phyloP scores from a whole-genome alignment of 2,888 invertebrate species.

The Synanthedon myopaeformis region DNA sequence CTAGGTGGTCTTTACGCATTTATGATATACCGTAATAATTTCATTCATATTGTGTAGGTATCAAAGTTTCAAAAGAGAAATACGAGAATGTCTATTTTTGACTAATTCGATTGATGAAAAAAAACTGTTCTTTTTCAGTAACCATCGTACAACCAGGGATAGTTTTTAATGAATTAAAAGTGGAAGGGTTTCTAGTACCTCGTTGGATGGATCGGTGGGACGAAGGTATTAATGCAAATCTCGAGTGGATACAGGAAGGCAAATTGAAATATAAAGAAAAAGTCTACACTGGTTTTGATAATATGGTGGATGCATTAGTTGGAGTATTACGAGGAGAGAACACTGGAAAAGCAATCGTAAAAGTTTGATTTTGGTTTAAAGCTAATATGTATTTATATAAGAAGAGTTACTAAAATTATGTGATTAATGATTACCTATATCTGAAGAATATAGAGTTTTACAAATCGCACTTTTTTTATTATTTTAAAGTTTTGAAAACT shows the following conservation, averaged over 20 bases:
- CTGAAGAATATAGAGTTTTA: too few species aligned
- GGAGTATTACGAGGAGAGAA: slow-evolving; percentile 75
- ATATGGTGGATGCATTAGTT: slow-evolving; percentile 77
- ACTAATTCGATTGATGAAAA: too few species aligned
- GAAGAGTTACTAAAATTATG: neutral
- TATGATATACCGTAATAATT: too few species aligned
- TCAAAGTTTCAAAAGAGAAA: too few species aligned
- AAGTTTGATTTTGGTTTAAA: slow-evolving; percentile 41
- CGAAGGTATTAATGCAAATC: slow-evolving; percentile 74
- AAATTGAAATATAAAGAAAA: slow-evolving; percentile 79
- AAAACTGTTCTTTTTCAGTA: slow-evolving; percentile 25
- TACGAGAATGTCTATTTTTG: neutral
- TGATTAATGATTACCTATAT: slow-evolving; percentile 3
- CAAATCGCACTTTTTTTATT: too few species aligned
- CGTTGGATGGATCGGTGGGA: slow-evolving; percentile 72
- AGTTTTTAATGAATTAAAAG: slow-evolving; percentile 73
- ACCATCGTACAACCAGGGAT: slow-evolving; percentile 70
- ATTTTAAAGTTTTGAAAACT: too few species aligned
- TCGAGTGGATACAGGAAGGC: slow-evolving; percentile 75
- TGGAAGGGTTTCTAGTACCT: slow-evolving; percentile 74
- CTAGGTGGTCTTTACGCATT: too few species aligned
- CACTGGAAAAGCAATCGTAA: slow-evolving; percentile 78
- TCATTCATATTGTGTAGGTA: too few species aligned
- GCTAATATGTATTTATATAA: slow-evolving; percentile 1
- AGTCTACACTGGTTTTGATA: slow-evolving; percentile 78